Evolutionary conservation across 2,888 invertebrate genomes (phyloP), one percentile per base, ranked within the genome.

Genomic region (Drosophila fungiperda): DNA sequence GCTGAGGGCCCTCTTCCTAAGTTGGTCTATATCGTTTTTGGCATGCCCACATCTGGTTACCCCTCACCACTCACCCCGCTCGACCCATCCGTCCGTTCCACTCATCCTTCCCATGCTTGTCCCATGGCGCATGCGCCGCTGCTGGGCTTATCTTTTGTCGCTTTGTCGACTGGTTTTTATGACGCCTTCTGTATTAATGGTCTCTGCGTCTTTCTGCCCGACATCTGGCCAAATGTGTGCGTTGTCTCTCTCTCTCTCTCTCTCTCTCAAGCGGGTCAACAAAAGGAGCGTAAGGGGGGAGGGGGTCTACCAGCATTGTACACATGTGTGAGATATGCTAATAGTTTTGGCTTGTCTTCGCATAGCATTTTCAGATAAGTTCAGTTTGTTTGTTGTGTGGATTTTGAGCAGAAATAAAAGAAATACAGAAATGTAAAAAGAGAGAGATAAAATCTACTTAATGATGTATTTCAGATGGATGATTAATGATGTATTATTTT

Each of bases 41-140:
- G 83, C 83, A 85, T 85, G 78, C 76, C 78, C 73, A 78, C 86
- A 83, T 85, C 85, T 85, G 82, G 65, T 58, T 63, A 52, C 60
- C 76, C 60, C 71, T 58, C 61, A 29, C 42, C 58, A 20, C 48
- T 45, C 61, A 32, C 6, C 6, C 42, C 12, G 15, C 23, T 23
- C 20, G 20, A 1, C 29, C 1, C 29, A 4, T 26, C 26, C 26
- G 26, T 8, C 52, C 48, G 7, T 38, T 15, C 52, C 33, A 15
- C 29, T 32, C 45, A 20, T 20, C 45, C 23, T 53, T 38, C 54
- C 35, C 36, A 45, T 7, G 54, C 53, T 48, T 63, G 68, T 73
- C 62, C 80, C 72, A 69, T 72, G 75, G 77, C 85, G 75, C 79
- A 88, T 76, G 78, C 72, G 64, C 54, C 64, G 65, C 48, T 55